phyloP scores from a whole-genome alignment of 2,797 vertebrate species.

The Hydrophis major region DNA sequence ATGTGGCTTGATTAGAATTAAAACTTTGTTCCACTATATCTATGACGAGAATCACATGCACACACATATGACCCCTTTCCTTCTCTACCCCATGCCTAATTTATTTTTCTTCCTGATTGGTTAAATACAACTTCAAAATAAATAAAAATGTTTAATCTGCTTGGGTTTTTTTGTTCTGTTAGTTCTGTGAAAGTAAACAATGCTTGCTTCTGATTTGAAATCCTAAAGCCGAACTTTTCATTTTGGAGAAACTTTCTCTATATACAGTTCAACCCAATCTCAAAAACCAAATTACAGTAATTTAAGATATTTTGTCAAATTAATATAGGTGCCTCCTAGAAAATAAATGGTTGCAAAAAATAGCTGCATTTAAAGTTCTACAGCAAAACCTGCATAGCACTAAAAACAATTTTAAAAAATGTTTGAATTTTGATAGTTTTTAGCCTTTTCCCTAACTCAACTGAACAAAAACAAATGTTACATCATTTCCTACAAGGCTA shows the following conservation, averaged over 20 bases:
- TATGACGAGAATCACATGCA: neutral
- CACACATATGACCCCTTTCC: neutral
- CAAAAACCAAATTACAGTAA: slow-evolving; percentile 33
- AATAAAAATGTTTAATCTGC: neutral
- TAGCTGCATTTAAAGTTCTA: slow-evolving; percentile 22
- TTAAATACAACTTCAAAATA: neutral
- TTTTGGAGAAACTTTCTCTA: slow-evolving; percentile 48
- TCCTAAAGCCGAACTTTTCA: slow-evolving; percentile 36
- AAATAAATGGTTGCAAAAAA: slow-evolving; percentile 34
- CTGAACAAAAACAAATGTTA: neutral
- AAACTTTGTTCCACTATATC: neutral
- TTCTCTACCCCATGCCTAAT: too few relatives aligned
- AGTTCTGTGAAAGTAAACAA: neutral
- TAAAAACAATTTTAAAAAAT: slow-evolving; percentile 33
- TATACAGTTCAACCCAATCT: slow-evolving; percentile 41
- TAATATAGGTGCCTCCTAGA: slow-evolving; percentile 24
- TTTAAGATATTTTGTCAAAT: slow-evolving; percentile 37
- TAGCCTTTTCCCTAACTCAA: slow-evolving; percentile 19
- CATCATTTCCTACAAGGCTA: slow-evolving; percentile 3
- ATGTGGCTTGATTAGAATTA: neutral
- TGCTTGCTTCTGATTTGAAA: slow-evolving; percentile 27
- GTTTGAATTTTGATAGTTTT: neutral
- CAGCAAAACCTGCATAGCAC: slow-evolving; percentile 18
- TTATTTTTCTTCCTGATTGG: neutral
- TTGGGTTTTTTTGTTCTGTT: neutral